Evolutionary conservation across 92 coral and sea anemone species (phyloP), one percentile per base, ranked within the genome.

Genomic region (Parazoanthus darwini): DNA sequence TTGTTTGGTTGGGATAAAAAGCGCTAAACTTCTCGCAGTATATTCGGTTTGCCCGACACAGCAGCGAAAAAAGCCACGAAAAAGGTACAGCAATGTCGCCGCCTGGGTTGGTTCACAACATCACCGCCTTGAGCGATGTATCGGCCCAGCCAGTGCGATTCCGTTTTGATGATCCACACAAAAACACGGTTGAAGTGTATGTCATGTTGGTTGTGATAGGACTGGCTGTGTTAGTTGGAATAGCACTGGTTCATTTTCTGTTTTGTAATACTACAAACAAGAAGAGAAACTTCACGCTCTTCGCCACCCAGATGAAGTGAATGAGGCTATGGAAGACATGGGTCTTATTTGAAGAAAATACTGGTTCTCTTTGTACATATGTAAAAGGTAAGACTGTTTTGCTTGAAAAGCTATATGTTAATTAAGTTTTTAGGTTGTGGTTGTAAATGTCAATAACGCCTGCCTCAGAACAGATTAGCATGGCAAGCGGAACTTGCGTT

Each of bases 231-330:
- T 29, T 76, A 22, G 33, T 42, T 20, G 80, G 80, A 39, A 18
- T 76, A 11, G 51, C 54, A 0, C 54, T 76, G 0, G 51, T 39
- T 36, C 80, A 76, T 76, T 38, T 76, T 39, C 48, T 76, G 46
- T 76, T 76, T 76, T 76, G 80, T 39, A 76, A 39, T 20, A 76
- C 80, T 8, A 76, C 80, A 36, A 76, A 44, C 80, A 76, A 4
- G 80, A 76, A 11, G 80, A 76, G 35, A 76, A 76, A 76, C 54
- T 76, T 7, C 80, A 76, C 14, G 51, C 51, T 18, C 80, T 76
- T 25, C 80, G 80, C 14, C 80, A 76, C 35, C 80, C 80, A 18
- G 48, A 76, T 8, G 80, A 76, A 76, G 3, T 76, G 1, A 20
- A 20, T 76, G 54, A 11, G 16, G 54, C 80, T 4, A 76, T 76